Percentiles rank a stretch among this genome's conserved stretches.
Evolutionary conservation across 2,888 invertebrate species (phyloP).

Genomic region (Gryllus longicercus): DNA sequence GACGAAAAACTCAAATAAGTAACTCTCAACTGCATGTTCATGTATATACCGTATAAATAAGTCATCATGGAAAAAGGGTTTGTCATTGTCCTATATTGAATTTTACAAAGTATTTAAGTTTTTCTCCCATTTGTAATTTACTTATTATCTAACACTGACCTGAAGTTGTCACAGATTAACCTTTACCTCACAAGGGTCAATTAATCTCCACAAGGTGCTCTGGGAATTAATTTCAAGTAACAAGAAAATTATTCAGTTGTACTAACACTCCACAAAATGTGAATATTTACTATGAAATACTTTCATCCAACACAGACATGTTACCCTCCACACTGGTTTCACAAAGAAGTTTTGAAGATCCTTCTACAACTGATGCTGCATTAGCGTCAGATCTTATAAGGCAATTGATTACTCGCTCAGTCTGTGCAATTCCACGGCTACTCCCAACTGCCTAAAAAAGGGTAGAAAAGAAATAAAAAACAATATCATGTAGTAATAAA

Average conservation of each 20-base stretch:
- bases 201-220: neutral
- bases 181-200: neutral
- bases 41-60: neutral
- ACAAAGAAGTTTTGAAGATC: neutral
- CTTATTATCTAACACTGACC: neutral
- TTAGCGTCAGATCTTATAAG: constrained; percentile 33
- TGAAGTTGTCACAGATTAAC: neutral
- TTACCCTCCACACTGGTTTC: neutral
- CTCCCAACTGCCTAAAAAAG: constrained; percentile 72
- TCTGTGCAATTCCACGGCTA: constrained; percentile 81
- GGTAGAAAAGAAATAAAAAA: constrained; percentile 30
- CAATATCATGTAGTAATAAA: neutral
- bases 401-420: constrained; percentile 80
- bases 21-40: too few species aligned
- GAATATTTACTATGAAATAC: constrained; percentile 2
- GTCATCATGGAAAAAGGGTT: neutral
- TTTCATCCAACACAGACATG: neutral
- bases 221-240: neutral
- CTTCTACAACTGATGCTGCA: constrained; percentile 22
- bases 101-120: neutral
- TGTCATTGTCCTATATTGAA: neutral
- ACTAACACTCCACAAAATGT: neutral
- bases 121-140: neutral
- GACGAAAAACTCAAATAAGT: too few species aligned
- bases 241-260: neutral